Conservation (phyloP, 53 echinoderm and acorn worm genomes). For the Arbacia lixula region DNA sequence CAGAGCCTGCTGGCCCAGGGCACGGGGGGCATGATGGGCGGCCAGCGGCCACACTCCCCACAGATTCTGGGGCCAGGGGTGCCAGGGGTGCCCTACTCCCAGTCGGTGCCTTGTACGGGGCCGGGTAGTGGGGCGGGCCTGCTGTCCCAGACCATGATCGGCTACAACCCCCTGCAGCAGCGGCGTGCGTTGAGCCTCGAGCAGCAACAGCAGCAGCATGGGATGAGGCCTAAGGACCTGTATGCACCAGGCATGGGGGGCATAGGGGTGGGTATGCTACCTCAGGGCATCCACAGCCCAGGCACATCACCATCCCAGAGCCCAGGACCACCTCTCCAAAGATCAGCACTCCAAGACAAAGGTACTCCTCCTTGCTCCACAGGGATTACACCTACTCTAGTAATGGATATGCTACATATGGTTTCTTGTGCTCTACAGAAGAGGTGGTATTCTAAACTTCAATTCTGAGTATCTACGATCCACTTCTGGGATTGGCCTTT, state of each 20-base stretch:
- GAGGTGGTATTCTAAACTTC: too few relatives aligned
- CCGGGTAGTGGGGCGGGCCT: conserved; percentile 40
- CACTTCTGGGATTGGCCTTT: too few relatives aligned
- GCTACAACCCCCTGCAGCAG: conserved; percentile 33
- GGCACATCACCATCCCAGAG: conserved; percentile 86
- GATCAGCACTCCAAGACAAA: conserved; percentile 74
- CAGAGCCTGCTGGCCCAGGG: conserved; percentile 53
- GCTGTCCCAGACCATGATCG: conserved; percentile 30
- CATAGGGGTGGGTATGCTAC: conserved; percentile 49
- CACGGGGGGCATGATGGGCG: conserved; percentile 26
- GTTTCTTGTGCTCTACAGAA: too few relatives aligned
- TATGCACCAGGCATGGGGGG: conserved; percentile 63
- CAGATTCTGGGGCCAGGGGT: conserved; percentile 67
- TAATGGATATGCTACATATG: too few relatives aligned
- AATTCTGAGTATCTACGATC: too few relatives aligned
- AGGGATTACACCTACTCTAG: too few relatives aligned
- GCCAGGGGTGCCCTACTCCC: conserved; percentile 58
- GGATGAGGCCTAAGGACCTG: conserved; percentile 65
- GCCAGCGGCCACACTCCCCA: conserved; percentile 55
- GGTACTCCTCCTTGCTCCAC: conserved; percentile 29
- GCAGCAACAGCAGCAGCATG: conserved; percentile 49
- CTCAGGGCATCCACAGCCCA: conserved; percentile 71
- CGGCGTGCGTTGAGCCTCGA: conserved; percentile 27
- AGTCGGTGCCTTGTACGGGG: conserved; percentile 71
- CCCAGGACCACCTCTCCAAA: conserved; percentile 76